A percentile compares a stretch with the other conserved stretches of the same genome.
phyloP scores from a whole-genome alignment of 1,140 invertebrate genomes.

The Amyelois transitella region DNA sequence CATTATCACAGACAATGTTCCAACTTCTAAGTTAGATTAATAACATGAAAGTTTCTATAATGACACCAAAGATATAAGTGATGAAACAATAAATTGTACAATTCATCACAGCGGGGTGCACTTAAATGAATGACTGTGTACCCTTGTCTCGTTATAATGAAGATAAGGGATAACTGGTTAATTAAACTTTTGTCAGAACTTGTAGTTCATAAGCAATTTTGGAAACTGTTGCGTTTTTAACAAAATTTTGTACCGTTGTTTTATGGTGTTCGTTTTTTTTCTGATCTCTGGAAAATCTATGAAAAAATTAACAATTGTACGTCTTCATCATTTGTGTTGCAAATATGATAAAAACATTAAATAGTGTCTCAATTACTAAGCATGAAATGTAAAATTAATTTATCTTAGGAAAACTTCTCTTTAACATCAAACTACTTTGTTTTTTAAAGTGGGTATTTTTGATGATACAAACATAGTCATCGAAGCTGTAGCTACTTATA shows the following conservation, averaged over 20 bases:
- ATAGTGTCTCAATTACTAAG: too few relatives aligned
- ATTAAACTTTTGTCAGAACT: not conserved
- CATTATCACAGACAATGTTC: not conserved
- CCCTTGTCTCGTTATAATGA: conserved; percentile 6
- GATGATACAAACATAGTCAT: not conserved
- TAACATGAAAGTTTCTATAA: not conserved
- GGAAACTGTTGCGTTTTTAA: not conserved
- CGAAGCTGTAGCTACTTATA: not conserved
- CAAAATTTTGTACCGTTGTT: too few relatives aligned
- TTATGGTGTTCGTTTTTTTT: too few relatives aligned
- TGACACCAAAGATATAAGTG: not conserved
- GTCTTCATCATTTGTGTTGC: too few relatives aligned
- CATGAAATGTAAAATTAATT: too few relatives aligned
- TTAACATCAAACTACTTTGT: too few relatives aligned
- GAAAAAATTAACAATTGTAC: too few relatives aligned
- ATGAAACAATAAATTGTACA: conserved; percentile 6
- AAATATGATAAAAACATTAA: too few relatives aligned
- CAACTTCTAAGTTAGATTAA: not conserved
- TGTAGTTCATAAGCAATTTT: not conserved
- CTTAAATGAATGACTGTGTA: conserved; percentile 4
- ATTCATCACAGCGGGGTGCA: conserved; percentile 5
- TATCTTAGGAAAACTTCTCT: too few relatives aligned
- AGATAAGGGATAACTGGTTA: conserved; percentile 8
- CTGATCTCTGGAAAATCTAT: too few relatives aligned
- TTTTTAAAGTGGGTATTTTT: too few relatives aligned